A percentile compares a stretch with the other conserved stretches of the same genome.
Conservation (phyloP, 1,140 invertebrate genomes). For the Nixonia krombeini region DNA sequence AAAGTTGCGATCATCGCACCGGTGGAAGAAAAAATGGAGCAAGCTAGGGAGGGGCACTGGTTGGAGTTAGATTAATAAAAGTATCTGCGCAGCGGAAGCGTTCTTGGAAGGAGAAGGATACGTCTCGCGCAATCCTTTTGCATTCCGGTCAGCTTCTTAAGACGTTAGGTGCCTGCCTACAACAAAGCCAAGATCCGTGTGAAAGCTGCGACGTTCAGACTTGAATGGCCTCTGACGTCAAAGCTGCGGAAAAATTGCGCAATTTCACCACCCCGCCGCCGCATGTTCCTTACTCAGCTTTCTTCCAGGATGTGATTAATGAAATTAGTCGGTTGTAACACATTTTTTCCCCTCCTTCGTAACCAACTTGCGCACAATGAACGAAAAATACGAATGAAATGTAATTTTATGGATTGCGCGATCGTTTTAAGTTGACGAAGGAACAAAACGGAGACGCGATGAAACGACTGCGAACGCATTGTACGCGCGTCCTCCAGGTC, state of each 20-base stretch:
- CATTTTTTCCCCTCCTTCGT: neutral
- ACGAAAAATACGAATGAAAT: too few relatives aligned
- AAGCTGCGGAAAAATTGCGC: constrained; percentile 67
- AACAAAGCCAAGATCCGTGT: constrained; percentile 67
- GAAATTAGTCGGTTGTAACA: too few relatives aligned
- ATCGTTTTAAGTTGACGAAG: too few relatives aligned
- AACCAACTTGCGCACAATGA: too few relatives aligned
- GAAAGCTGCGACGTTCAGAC: constrained; percentile 58
- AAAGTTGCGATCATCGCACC: constrained; percentile 38
- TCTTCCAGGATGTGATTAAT: constrained; percentile 59
- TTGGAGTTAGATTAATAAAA: constrained; percentile 40
- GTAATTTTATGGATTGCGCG: too few relatives aligned
- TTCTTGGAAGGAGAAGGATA: constrained; percentile 45
- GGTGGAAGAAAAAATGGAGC: constrained; percentile 47
- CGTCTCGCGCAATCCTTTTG: constrained; percentile 45
- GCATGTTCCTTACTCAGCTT: constrained; percentile 49
- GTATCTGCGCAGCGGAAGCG: constrained; percentile 3
- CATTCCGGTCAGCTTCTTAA: constrained; percentile 50
- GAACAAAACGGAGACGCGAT: too few relatives aligned
- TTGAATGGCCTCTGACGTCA: constrained; percentile 68
- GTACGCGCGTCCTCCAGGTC: constrained; percentile 30
- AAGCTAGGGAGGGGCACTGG: constrained; percentile 15
- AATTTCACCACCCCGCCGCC: constrained; percentile 62
- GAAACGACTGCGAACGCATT: too few relatives aligned
- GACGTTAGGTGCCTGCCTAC: constrained; percentile 21